These are phyloP conservation scores for Potorous gilbertii DNA, from an alignment of 2,797 vertebrate species.

Conservation along the genomic window DNA sequence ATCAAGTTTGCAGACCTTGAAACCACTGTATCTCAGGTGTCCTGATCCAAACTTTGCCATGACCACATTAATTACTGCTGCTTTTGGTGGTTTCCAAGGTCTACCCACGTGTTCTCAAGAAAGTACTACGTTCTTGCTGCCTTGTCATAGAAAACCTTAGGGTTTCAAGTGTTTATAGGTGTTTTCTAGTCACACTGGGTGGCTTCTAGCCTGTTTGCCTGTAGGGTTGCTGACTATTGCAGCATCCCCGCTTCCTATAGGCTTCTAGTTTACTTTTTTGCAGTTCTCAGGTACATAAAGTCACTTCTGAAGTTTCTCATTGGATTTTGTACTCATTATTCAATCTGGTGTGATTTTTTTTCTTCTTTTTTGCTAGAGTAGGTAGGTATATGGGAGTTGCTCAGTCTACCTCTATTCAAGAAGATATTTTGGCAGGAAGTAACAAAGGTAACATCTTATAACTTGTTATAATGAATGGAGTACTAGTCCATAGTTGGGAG, in stretches of 20 bases:
- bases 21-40: neutral
- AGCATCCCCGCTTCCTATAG: neutral
- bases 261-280: neutral
- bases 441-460: neutral
- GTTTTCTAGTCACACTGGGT: neutral
- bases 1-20: neutral
- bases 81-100: too few relatives aligned
- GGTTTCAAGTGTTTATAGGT: too few relatives aligned
- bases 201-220: neutral
- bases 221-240: neutral
- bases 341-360: neutral
- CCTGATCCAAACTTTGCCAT: neutral
- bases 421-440: neutral
- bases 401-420: neutral
- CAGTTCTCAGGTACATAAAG: neutral
- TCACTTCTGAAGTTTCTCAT: neutral
- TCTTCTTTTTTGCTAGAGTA: too few relatives aligned
- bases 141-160: too few relatives aligned
- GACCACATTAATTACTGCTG: neutral
- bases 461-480: neutral
- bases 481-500: neutral
- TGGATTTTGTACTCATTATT: neutral
- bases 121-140: too few relatives aligned
- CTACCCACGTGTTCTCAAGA: too few relatives aligned
- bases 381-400: neutral